Percentiles rank a stretch among this genome's conserved stretches.
Conservation (phyloP, 2,888 invertebrate genomes). For the Luffia ferchaultella region DNA sequence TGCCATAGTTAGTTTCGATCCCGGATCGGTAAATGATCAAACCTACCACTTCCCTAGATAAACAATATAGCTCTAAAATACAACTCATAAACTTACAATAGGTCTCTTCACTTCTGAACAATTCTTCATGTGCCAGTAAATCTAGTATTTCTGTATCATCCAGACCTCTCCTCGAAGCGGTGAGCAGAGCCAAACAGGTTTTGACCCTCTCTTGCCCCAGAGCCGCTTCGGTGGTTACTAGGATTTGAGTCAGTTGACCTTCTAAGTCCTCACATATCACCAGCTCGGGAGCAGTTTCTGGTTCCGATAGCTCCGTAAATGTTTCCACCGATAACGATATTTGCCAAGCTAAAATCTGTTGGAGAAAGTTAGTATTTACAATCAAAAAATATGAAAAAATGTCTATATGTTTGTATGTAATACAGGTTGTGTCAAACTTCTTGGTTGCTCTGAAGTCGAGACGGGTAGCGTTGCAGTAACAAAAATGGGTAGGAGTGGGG, state of each 20-base stretch:
- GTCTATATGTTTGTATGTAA: too few relatives aligned
- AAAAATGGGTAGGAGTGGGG: too few relatives aligned
- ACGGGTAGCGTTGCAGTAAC: too few relatives aligned
- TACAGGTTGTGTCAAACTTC: too few relatives aligned
- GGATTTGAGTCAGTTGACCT: conserved; percentile 71
- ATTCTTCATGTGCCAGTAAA: conserved; percentile 69
- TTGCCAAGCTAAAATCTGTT: conserved; percentile 60
- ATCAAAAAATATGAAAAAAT: too few relatives aligned
- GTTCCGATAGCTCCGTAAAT: conserved; percentile 46
- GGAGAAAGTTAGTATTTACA: too few relatives aligned
- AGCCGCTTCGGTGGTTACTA: conserved; percentile 74
- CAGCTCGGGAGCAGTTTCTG: conserved; percentile 42
- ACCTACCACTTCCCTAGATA: neutral
- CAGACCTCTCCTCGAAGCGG: conserved; percentile 79
- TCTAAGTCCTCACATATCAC: conserved; percentile 50
- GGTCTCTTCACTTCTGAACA: conserved; percentile 70
- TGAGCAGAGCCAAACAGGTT: conserved; percentile 74
- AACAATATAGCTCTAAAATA: neutral
- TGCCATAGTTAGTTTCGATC: too few relatives aligned
- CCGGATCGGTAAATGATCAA: too few relatives aligned
- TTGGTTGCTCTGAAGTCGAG: too few relatives aligned
- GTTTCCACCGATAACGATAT: conserved; percentile 57
- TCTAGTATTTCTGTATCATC: conserved; percentile 84
- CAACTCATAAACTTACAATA: conserved; percentile 72
- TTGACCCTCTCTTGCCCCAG: conserved; percentile 72